Evolutionary conservation across 1,140 invertebrate genomes (phyloP).

Genomic region (Drosophila eugracilis): DNA sequence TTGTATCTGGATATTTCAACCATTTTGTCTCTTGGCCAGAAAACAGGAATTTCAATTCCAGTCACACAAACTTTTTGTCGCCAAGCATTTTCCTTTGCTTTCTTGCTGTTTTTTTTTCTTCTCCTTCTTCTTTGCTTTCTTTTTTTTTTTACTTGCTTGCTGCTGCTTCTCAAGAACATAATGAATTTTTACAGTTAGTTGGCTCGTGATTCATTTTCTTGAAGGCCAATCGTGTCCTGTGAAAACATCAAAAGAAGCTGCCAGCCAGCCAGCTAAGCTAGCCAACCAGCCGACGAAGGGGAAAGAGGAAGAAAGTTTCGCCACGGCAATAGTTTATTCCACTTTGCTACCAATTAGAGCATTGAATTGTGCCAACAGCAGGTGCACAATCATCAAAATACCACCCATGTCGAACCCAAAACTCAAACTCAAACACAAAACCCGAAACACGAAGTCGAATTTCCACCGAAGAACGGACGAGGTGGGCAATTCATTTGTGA

Average conservation of each 20-base stretch:
- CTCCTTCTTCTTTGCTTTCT: not conserved
- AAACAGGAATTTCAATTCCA: constrained; percentile 63
- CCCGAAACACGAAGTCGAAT: not conserved
- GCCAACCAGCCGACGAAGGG: not conserved
- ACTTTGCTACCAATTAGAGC: constrained; percentile 57
- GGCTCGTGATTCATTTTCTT: constrained; percentile 55
- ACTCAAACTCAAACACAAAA: not conserved
- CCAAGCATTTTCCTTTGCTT: constrained; percentile 5
- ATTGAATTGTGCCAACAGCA: constrained; percentile 46
- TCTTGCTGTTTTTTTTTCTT: not conserved
- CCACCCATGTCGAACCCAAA: constrained; percentile 8
- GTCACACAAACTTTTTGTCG: constrained; percentile 42
- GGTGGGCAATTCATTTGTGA: constrained; percentile 66
- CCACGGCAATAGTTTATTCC: constrained; percentile 44
- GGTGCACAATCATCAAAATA: constrained; percentile 33
- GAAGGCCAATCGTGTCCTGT: constrained; percentile 47
- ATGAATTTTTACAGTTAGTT: constrained; percentile 77
- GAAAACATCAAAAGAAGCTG: constrained; percentile 40
- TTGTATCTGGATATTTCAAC: not conserved
- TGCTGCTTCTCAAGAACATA: constrained; percentile 25
- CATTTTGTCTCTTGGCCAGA: constrained; percentile 23
- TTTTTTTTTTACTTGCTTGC: constrained; percentile 1
- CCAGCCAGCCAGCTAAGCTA: not conserved
- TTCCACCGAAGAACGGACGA: no score
- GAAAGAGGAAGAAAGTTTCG: constrained; percentile 18